Base-by-base conservation (phyloP, 2,888 invertebrate species). In the Alloplasta piceator region DNA sequence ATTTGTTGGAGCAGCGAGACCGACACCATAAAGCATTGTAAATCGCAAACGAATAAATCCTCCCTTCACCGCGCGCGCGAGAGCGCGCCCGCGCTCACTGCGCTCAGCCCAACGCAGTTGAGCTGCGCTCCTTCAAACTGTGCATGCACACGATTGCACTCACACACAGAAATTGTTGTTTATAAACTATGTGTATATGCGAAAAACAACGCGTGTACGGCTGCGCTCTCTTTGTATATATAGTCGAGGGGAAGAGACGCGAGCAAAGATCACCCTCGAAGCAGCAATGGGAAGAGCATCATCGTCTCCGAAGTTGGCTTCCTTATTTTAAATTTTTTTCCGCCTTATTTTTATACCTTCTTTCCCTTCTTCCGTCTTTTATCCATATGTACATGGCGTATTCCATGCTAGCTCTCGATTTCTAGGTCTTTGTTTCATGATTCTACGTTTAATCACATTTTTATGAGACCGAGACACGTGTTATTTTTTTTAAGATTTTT, bases 1-100 rank as follows among this genome's bases (percentile, higher is more conserved):
- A 89, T 89, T 89, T 88, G 89, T 89, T 88, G 86, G 83, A 86
- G 87, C 87, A 86, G 85, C 87, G 87, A 85, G 85, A 86, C 84
- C 85, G 87, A 89, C 88, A 88, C 87, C 87, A 86, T 89, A 89
- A 89, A 89, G 81, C 85, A 89, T 89, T 88, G 89, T 87, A 89
- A 88, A 89, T 89, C 87, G 88, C 72, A 81, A 84, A 87, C 82
- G 86, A 86, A 89, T 89, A 89, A 89, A 88, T 89, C 86, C 86
- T 85, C 85, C 86, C 86, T 87, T 85, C 87, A 82, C 73, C 81
- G 82, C 76, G 70, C 72, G 46, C 78, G 48, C 61, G 16, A 52
- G 67, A 58, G 14, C 52, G 67, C 64, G 14, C 52, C 36, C 26
- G 68, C 61, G 55, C 26, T 26, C 26, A 26, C 26, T 26, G 26